A percentile compares a stretch with the other conserved stretches of the same genome.
phyloP scores from a whole-genome alignment of 2,797 vertebrate species.

The Gymnoscopelus braueri region DNA sequence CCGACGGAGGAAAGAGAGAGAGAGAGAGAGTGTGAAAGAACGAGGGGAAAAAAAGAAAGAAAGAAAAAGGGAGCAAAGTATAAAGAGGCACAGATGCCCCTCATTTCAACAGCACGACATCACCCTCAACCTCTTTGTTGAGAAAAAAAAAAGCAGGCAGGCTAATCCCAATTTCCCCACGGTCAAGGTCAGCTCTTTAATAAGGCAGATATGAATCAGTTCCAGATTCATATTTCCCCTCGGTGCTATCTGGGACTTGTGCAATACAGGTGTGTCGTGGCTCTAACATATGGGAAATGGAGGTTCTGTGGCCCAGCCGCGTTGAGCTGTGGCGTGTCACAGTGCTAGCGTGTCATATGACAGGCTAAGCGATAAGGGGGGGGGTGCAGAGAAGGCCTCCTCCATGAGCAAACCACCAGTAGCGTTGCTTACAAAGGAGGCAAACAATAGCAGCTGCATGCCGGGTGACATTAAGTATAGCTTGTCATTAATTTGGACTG shows the following conservation, averaged over 20 bases:
- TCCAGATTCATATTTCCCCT: conserved; percentile 63
- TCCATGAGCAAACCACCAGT: conserved; percentile 61
- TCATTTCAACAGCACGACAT: conserved; percentile 55
- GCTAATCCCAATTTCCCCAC: conserved; percentile 65
- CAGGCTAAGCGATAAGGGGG: conserved; percentile 71
- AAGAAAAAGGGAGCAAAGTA: neutral
- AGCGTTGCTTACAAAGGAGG: conserved; percentile 66
- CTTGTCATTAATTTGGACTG: no score
- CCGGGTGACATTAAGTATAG: conserved; percentile 3
- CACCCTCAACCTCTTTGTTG: conserved; percentile 47
- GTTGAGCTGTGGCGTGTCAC: conserved; percentile 61
- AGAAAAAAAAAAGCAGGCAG: conserved; percentile 33
- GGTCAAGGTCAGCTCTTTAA: conserved; percentile 77
- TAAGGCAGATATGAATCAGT: conserved; percentile 75
- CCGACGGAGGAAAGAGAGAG: conserved; percentile 2
- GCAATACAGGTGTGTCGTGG: conserved; percentile 60
- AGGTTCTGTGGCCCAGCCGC: conserved; percentile 54
- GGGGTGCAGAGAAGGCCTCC: conserved; percentile 70
- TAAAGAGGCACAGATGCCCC: conserved; percentile 7
- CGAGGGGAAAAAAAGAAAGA: neutral
- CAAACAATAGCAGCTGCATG: conserved; percentile 32
- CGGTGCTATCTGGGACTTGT: conserved; percentile 57
- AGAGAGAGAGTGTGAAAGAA: neutral
- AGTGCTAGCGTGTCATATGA: conserved; percentile 65
- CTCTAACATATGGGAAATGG: conserved; percentile 70